Evolutionary conservation across 2,113 vertebrate species (phyloP).

Genomic region (Bungarus multicinctus): DNA sequence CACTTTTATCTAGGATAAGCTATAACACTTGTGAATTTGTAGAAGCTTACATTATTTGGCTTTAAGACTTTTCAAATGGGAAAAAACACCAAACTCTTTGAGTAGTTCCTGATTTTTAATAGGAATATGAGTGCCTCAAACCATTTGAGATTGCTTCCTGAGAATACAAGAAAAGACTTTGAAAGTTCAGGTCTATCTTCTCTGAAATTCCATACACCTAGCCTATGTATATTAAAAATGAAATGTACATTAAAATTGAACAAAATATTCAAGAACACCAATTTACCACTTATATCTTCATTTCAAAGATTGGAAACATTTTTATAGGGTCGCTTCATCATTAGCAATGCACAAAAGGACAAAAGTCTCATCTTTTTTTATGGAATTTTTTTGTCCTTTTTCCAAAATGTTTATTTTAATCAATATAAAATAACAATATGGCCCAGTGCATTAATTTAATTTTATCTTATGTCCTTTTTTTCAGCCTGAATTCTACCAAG

Average conservation of each 20-base stretch:
- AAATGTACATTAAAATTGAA: not conserved
- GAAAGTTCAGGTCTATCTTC: not conserved
- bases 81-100: not conserved
- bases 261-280: not conserved
- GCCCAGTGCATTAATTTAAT: not conserved
- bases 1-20: not conserved
- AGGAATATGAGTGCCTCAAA: not conserved
- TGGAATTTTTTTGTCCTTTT: not conserved
- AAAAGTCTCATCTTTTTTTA: not conserved
- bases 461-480: slow-evolving; percentile 23
- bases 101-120: not conserved
- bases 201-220: not conserved
- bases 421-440: not conserved
- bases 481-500: slow-evolving; percentile 99
- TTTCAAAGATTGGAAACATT: not conserved
- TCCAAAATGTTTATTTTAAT: not conserved
- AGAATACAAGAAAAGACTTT: not conserved
- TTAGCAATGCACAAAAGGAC: not conserved
- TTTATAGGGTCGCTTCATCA: not conserved
- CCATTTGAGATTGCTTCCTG: not conserved
- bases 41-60: not conserved
- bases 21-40: not conserved
- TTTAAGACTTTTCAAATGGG: not conserved
- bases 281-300: not conserved
- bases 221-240: not conserved